phyloP scores from a whole-genome alignment of 2,113 vertebrate species.

The Dromiciops gliroides region DNA sequence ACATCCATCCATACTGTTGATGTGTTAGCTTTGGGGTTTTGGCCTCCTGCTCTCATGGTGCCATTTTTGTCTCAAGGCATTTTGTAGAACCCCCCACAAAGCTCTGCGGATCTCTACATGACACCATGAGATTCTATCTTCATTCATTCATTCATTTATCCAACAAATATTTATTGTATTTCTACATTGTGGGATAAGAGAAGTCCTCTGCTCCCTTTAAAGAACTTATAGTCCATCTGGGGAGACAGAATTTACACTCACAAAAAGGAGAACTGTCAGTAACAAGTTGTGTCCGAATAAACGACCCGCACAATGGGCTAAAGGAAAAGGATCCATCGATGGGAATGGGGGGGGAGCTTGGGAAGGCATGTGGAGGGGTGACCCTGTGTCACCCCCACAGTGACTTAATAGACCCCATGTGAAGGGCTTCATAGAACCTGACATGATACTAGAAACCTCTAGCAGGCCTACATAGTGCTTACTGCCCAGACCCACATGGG shows the following conservation, averaged over 20 bases:
- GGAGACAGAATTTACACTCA: neutral
- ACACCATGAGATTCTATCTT: neutral
- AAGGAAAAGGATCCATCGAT: neutral
- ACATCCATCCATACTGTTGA: neutral
- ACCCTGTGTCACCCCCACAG: neutral
- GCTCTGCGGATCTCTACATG: no score
- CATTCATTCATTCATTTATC: neutral
- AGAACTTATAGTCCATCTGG: neutral
- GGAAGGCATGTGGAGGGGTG: neutral
- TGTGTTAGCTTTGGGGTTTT: neutral
- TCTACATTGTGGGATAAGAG: neutral
- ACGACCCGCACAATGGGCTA: neutral
- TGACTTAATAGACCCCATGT: neutral
- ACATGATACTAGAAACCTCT: neutral
- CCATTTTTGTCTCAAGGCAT: neutral
- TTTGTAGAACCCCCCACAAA: neutral
- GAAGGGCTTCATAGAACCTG: neutral
- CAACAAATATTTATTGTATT: neutral
- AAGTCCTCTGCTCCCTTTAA: neutral
- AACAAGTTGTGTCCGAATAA: neutral
- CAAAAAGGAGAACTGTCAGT: neutral
- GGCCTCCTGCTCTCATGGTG: neutral
- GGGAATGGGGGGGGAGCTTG: neutral
- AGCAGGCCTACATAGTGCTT: neutral
- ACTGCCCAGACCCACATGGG: neutral